A percentile compares a stretch with the other conserved stretches of the same genome.
These are phyloP conservation scores for Aphidoletes aphidimyza DNA, from an alignment of 2,888 invertebrate genomes.

Conservation along the genomic window DNA sequence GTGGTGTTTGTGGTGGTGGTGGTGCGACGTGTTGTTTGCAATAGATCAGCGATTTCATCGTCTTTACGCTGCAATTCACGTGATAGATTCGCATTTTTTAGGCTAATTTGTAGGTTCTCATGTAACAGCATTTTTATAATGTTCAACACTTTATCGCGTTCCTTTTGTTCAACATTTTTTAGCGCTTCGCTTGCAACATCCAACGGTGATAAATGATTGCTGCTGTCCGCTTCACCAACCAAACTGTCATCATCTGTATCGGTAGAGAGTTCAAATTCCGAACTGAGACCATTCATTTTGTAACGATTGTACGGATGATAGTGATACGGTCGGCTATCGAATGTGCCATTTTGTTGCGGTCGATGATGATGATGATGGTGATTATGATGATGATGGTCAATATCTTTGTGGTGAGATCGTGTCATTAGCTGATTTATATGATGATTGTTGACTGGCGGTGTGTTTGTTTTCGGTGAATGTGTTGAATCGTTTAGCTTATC, in stretches of 20 bases:
- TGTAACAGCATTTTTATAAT: constrained; percentile 63
- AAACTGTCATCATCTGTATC: constrained; percentile 76
- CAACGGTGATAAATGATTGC: constrained; percentile 65
- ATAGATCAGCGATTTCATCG: constrained; percentile 63
- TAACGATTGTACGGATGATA: constrained; percentile 44
- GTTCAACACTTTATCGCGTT: constrained; percentile 64
- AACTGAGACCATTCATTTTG: constrained; percentile 61
- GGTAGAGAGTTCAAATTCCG: constrained; percentile 77
- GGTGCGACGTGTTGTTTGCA: constrained; percentile 45
- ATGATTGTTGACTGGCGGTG: constrained; percentile 28
- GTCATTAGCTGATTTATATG: constrained; percentile 51
- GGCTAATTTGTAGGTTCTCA: constrained; percentile 64
- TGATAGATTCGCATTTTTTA: constrained; percentile 31
- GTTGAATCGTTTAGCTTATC: constrained; percentile 54
- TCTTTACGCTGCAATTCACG: constrained; percentile 63
- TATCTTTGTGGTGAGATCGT: constrained; percentile 54
- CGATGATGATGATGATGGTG: constrained; percentile 57
- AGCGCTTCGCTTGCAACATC: constrained; percentile 65
- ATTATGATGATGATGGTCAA: constrained; percentile 57
- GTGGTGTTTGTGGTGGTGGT: constrained; percentile 31
- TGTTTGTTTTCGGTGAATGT: constrained; percentile 18
- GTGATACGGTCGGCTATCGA: background rate
- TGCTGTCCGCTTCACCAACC: constrained; percentile 66
- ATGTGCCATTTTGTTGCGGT: constrained; percentile 53
- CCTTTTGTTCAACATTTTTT: constrained; percentile 64